These are phyloP conservation scores for Aldrovandia affinis DNA, from an alignment of 2,797 vertebrate genomes.

Conservation along the genomic window DNA sequence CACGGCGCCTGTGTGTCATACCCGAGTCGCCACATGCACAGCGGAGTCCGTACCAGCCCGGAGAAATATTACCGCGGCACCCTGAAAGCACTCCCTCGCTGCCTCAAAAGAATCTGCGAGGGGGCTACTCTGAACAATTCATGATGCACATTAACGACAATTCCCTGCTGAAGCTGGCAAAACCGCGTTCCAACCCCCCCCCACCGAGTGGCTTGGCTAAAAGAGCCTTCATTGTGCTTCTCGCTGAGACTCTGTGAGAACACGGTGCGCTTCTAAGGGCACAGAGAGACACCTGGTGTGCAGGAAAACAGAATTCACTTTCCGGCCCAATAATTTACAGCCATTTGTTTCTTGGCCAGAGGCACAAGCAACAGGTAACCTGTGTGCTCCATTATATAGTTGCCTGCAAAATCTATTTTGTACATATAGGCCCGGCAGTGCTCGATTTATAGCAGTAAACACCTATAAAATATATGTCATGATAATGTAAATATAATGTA, in stretches of 20 bases:
- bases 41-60: background rate
- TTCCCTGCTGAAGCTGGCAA: conserved; percentile 6
- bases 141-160: conserved; percentile 18
- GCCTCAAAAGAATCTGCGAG: background rate
- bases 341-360: background rate
- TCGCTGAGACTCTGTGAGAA: background rate
- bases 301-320: too few species aligned
- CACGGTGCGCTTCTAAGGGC: background rate
- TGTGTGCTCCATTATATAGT: background rate
- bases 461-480: too few species aligned
- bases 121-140: background rate
- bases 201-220: background rate
- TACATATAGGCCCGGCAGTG: background rate
- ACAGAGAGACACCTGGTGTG: background rate
- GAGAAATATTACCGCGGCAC: conserved; percentile 2
- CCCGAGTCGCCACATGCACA: background rate
- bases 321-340: background rate
- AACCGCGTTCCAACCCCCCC: background rate
- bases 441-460: background rate
- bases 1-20: background rate
- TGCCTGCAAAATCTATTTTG: background rate
- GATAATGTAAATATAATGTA: too few species aligned
- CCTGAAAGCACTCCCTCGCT: background rate
- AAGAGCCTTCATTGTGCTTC: background rate
- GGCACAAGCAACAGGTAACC: background rate